Conservation (phyloP, 1,140 invertebrate genomes). For the Ruditapes philippinarum region DNA sequence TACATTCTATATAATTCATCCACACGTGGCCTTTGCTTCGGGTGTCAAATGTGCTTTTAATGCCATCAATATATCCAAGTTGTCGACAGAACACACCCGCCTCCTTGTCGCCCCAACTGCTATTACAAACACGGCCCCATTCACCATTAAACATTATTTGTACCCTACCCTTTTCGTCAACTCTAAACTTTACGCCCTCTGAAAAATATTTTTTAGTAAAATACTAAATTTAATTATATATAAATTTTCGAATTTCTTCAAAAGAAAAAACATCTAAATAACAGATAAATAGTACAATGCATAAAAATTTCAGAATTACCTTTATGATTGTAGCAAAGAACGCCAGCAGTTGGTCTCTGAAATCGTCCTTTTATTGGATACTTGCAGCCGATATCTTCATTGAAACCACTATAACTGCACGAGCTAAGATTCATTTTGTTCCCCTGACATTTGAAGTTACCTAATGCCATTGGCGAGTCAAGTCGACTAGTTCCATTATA, state of each 20-base stretch:
- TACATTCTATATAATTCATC: conserved; percentile 70
- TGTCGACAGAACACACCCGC: conserved; percentile 76
- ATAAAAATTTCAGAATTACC: no score
- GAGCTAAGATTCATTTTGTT: conserved; percentile 50
- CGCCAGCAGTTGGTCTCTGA: conserved; percentile 62
- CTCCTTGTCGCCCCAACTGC: conserved; percentile 68
- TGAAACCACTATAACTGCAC: conserved; percentile 68
- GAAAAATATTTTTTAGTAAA: neutral
- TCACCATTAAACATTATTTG: conserved; percentile 74
- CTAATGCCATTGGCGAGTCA: conserved; percentile 55
- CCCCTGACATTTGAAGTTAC: conserved; percentile 68
- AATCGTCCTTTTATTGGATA: conserved; percentile 10
- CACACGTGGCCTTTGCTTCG: conserved; percentile 60
- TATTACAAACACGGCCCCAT: conserved; percentile 77
- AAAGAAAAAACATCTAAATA: no score
- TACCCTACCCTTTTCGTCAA: conserved; percentile 87
- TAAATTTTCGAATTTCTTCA: no score
- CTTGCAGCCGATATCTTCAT: conserved; percentile 67
- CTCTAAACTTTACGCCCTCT: conserved; percentile 61
- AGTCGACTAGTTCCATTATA: conserved; percentile 54
- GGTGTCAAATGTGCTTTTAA: conserved; percentile 11
- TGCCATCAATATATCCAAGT: conserved; percentile 73
- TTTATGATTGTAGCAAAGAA: conserved; percentile 69
- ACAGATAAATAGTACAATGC: no score
- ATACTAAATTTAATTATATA: no score